Base-by-base conservation (phyloP, 2,113 vertebrate species). In the Pagrus major region DNA sequence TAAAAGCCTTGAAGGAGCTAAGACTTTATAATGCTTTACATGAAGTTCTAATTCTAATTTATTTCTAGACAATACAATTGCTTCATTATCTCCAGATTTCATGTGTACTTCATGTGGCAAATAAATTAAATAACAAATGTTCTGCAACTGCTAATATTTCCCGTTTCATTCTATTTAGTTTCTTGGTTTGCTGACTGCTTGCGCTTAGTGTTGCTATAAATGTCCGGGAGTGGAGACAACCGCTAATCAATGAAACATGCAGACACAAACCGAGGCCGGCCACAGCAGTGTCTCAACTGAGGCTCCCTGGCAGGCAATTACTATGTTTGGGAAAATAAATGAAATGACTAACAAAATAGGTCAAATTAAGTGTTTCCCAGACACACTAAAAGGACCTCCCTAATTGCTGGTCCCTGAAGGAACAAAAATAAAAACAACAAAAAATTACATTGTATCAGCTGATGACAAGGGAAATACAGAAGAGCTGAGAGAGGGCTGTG, bases 321-420 rank as follows among this genome's bases (percentile, higher is more conserved):
- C 87, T 87, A 68, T 86, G 91, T 93, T 92, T 88, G 76, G 75
- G 71, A 89, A 94, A 94, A 94, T 90, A 92, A 91, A 93, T 78
- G 76, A 92, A 94, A 93, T 92, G 80, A 93, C 88, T 81, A 89
- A 92, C 91, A 94, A 93, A 94, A 94, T 82, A 93, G 90, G 84
- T 91, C 90, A 93, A 93, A 93, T 94, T 74, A 93, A 93, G 90
- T 90, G 93, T 93, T 94, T 93, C 89, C 83, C 69, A 82, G 54
- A 85, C 88, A 76, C 72, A 64, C 78, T 72, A 77, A 85, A 80
- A 85, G 82, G 78, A 82, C 78, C 88, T 86, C 88, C 84, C 87
- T 94, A 94, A 93, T 94, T 92, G 91, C 82, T 65, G 71, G 78
- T 80, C 83, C 88, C 90, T 42, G 70, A 81, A 74, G 71, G 75